Base-by-base conservation (phyloP, 2,797 vertebrate genomes). In the Sebastes aleutianus region DNA sequence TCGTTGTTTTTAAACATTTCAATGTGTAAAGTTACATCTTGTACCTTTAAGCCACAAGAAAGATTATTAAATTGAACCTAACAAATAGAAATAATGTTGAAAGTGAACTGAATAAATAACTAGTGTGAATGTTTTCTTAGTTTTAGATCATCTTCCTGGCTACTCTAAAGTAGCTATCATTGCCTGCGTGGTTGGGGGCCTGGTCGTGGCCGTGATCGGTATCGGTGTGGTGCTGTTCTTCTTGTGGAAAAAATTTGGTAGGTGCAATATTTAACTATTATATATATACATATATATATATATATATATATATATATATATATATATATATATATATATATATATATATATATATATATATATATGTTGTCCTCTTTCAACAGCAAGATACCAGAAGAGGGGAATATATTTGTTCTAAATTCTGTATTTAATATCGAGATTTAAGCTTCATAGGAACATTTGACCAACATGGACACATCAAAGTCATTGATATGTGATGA, bases 201-300 rank as follows among this genome's bases (percentile, higher is more conserved):
- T 27, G 26, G 0, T 32, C 3, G 0, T 22, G 31, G 0, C 20
- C 6, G 0, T 61, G 8, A 0, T 27, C 1, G 24, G 57, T 16
- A 27, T 27, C 26, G 26, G 1, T 27, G 26, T 5, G 20, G 0
- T 27, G 7, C 57, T 58, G 57, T 0, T 27, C 11, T 0, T 24
- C 24, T 24, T 24, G 2, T 2, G 24, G 2, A 24, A 24, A 24
- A 24, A 24, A 24, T 2, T 24, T 24, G 24, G 24, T 24, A 24
- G 24, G 24, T 24, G 24, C 24, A 24, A 24, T 24, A 24, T 24
- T 24, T 24, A 24, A 24, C 24, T 24, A 24, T 24, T 24, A 24
- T 24, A 24, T 24, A 24, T n/a, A n/a, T n/a, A n/a, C n/a, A n/a
- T n/a, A n/a, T n/a, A n/a, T n/a, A n/a, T n/a, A n/a, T n/a, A n/a